Evolutionary conservation across 1,140 invertebrate species (phyloP).

Genomic region (Drosophila mauritiana): DNA sequence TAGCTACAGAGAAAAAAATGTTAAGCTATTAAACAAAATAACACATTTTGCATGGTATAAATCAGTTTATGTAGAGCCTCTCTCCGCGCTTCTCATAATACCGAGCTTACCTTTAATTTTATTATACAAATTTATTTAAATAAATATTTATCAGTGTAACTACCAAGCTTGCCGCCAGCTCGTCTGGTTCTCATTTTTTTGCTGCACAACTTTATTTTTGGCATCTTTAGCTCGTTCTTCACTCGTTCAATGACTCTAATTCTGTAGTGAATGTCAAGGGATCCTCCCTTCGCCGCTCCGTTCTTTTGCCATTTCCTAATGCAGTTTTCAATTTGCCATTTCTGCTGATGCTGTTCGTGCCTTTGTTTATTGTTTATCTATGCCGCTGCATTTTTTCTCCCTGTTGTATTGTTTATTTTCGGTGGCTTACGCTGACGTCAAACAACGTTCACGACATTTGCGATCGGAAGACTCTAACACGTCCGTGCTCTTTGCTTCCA

Average conservation of each 20-base stretch:
- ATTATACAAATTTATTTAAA: too few relatives aligned
- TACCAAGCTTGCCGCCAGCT: conserved; percentile 4
- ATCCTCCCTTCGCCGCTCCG: neutral
- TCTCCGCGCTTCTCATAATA: neutral
- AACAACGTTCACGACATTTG: conserved; percentile 42
- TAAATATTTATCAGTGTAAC: neutral
- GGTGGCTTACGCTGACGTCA: conserved; percentile 68
- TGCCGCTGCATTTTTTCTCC: conserved; percentile 25
- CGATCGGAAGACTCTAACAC: conserved; percentile 36
- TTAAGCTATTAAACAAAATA: neutral
- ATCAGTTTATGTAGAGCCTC: too few relatives aligned
- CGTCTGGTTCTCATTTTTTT: conserved; percentile 20
- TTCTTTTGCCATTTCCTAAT: conserved; percentile 26
- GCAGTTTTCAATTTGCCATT: conserved; percentile 74
- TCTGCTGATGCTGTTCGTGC: conserved; percentile 66
- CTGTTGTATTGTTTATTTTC: conserved; percentile 69
- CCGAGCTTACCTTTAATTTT: too few relatives aligned
- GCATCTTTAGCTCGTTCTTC: conserved; percentile 16
- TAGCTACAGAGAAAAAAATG: conserved; percentile 30
- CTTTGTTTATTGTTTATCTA: conserved; percentile 62
- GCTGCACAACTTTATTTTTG: conserved; percentile 36
- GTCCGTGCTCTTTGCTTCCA: conserved; percentile 13
- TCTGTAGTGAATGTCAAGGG: conserved; percentile 20
- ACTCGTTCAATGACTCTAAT: conserved; percentile 71
- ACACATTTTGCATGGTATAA: neutral